Evolutionary conservation across 2,113 vertebrate species (phyloP).

Genomic region (Pelodiscus sinensis): DNA sequence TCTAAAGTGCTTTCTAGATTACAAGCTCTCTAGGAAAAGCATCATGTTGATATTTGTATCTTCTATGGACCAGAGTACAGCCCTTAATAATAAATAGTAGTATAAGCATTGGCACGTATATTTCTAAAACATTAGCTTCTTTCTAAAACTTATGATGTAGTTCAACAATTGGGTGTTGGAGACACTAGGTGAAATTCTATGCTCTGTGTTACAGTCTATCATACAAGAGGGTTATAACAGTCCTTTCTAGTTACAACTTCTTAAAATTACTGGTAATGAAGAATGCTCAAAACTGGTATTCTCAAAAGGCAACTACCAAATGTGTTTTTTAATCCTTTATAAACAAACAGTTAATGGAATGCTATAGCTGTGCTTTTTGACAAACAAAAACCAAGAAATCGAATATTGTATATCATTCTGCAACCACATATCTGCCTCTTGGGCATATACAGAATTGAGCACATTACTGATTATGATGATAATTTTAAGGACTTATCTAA

Average conservation of each 20-base stretch:
- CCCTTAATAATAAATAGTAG: not conserved
- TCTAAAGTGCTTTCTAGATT: not conserved
- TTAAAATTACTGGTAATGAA: not conserved
- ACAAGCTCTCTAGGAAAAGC: not conserved
- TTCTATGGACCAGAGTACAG: not conserved
- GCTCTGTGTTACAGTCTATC: not conserved
- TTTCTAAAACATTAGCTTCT: not conserved
- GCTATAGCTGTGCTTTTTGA: not conserved
- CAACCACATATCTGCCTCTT: not conserved
- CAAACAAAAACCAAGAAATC: not conserved
- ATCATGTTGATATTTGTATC: not conserved
- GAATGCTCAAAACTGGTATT: not conserved
- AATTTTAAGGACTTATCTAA: not conserved
- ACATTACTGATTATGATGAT: not conserved
- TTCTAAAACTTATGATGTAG: not conserved
- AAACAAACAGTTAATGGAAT: not conserved
- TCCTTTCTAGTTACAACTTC: not conserved
- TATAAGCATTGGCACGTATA: not conserved
- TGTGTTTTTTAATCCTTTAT: not conserved
- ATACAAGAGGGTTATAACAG: not conserved
- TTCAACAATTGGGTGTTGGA: not conserved
- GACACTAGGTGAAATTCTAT: not conserved
- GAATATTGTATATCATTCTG: not conserved
- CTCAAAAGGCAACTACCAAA: not conserved
- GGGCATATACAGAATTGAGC: rapidly evolving